Evolutionary conservation across 37 sponge, comb jelly and placozoan species (phyloP), one percentile per base, ranked within the genome.

Genomic region (Beroe ovata): DNA sequence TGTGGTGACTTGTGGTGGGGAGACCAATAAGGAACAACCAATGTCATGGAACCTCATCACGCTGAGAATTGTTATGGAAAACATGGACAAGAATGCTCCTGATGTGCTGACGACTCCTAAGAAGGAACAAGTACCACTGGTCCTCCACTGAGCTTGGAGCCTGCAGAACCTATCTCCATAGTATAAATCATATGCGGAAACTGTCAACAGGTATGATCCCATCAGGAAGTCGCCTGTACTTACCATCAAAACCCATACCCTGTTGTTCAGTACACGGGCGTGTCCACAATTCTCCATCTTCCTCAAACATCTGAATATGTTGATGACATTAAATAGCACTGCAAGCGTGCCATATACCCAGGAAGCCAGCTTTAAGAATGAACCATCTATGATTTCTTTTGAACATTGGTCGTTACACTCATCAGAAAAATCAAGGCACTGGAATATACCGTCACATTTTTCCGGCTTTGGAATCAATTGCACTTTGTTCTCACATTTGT

Each of bases 341-440:
- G 63, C 63, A 4, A 62, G 20, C 4, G 29, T 62, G 23, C 63
- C 63, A 21, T 28, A 25, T 6, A 25, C 4, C 19, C 63, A 4
- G 20, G 28, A 62, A 4, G 21, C 29, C 4, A 21, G 23, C 29
- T 62, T 62, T 16, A 62, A 25, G 21, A 62, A 62, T 23, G 23
- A 62, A 25, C 28, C 23, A 62, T 62, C 28, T 6, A 62, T 14
- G 8, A 62, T 62, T 62, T 62, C 19, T 62, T 25, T 21, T 28
- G 28, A 21, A 62, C 63, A 62, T 21, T 21, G 29, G 8, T 62
- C 63, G 20, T 62, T 62, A 23, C 63, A 62, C 20, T 62, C 63
- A 62, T 62, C 63, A 62, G 28, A 28, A 28, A 62, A 62, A 62
- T 62, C 63, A 20, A 62, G 20, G 21, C 63, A 62, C 3, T 62